Evolutionary conservation across 2,113 vertebrate species (phyloP), one percentile per base, ranked within the genome.

Genomic region (Seriola quinqueradiata): DNA sequence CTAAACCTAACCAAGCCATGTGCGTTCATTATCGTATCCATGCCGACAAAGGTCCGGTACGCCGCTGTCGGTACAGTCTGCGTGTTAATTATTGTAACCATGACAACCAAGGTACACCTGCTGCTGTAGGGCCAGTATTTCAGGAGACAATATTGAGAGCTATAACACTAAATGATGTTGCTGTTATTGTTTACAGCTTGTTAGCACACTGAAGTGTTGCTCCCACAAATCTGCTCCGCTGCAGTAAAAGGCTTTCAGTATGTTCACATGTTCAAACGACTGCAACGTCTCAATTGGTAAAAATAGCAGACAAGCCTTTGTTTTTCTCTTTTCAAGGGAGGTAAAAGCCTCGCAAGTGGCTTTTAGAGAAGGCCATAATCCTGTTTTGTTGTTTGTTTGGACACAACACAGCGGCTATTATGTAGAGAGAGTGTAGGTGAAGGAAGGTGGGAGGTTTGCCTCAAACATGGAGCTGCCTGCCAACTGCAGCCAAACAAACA

Each of bases 361-460:
- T 59, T 77, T 44, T 12, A 58, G 44, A 46, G 46, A 69, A 66
- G 38, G 21, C 32, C 36, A 1, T 61, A 73, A 69, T 83, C 70
- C 54, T 48, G 38, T 76, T 67, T 34, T 58, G 59, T 19, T 64
- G 70, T 74, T 67, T 76, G 66, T 63, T 60, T 83, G 74, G 59
- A 78, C n/a, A n/a, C 40, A 68, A 48, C 52, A 21, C n/a, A 32
- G 57, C n/a, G 42, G 71, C 52, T 65, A 34, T 81, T 78, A 67
- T 71, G 63, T 25, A 57, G 73, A 77, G 34, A 42, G 19, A 12
- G 79, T 81, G 82, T 69, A 81, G 85, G 82, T 87, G 85, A 81
- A 48, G 60, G 25, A 68, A 64, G 50, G 73, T 69, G 71, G 81
- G 77, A 77, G 78, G 81, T 36, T 10, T 19, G 17, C 59, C 69